Conservation (phyloP, 2,113 vertebrate species). For the Vidua macroura region DNA sequence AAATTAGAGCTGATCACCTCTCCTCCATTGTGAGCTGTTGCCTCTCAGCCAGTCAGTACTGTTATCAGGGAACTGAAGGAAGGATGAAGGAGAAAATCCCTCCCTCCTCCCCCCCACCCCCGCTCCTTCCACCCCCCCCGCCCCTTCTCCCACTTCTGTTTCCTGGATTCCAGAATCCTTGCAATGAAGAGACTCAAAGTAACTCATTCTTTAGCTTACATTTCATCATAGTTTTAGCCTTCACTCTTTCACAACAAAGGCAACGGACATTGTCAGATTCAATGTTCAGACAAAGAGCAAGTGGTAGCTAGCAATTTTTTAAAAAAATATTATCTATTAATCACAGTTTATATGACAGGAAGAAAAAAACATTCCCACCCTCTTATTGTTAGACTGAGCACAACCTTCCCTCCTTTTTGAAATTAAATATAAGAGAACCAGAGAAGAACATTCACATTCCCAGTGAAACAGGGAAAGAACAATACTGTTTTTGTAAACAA, state of each 20-base stretch:
- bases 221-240: not conserved
- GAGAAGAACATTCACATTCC: not conserved
- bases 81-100: not conserved
- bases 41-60: not conserved
- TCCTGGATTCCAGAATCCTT: not conserved
- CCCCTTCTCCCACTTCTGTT: not conserved
- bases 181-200: not conserved
- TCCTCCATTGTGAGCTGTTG: not conserved
- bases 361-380: not conserved
- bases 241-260: not conserved
- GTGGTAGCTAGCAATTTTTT: not conserved
- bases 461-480: not conserved
- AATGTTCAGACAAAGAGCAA: not conserved
- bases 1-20: not conserved
- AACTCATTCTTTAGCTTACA: not conserved
- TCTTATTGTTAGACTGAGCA: not conserved
- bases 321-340: not conserved
- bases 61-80: not conserved
- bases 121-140: too few relatives aligned
- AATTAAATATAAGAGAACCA: not conserved
- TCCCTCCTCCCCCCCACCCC: fast-evolving
- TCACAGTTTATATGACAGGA: not conserved
- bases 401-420: not conserved
- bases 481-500: not conserved
- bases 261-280: not conserved